A percentile compares a stretch with the other conserved stretches of the same genome.
Conservation (phyloP, 2,888 invertebrate species). For the Adineta ricciae region DNA sequence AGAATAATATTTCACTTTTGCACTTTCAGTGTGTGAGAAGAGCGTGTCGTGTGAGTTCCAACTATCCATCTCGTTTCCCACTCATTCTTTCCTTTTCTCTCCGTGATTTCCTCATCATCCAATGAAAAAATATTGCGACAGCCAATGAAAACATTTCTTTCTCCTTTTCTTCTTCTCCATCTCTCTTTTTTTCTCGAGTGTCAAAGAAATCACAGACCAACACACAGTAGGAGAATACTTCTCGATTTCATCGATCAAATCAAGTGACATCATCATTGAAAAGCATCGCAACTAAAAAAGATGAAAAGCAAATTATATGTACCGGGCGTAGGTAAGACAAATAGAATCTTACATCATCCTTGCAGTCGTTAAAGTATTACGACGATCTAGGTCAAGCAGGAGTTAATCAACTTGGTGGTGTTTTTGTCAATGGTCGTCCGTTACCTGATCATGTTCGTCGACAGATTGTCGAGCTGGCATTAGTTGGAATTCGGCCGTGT, state of each 20-base stretch:
- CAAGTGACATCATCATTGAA: not conserved
- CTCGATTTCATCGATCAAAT: not conserved
- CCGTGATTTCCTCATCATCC: not conserved
- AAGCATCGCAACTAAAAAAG: conserved; percentile 14
- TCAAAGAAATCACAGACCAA: not conserved
- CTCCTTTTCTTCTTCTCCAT: not conserved
- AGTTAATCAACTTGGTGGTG: conserved; percentile 30
- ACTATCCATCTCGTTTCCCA: not conserved
- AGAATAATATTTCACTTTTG: not conserved
- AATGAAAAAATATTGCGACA: not conserved
- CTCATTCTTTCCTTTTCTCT: not conserved
- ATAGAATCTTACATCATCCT: not conserved
- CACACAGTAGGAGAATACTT: not conserved
- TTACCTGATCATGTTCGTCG: conserved; percentile 22
- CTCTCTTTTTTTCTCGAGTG: not conserved
- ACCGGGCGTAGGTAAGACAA: conserved; percentile 32
- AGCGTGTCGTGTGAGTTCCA: not conserved
- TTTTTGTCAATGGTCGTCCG: conserved; percentile 31
- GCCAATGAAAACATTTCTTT: not conserved
- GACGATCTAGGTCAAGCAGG: conserved; percentile 23
- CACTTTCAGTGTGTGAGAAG: not conserved
- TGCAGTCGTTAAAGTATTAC: not conserved
- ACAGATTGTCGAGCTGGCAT: conserved; percentile 26
- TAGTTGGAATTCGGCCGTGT: conserved; percentile 27
- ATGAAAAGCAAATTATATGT: conserved; percentile 34